Evolutionary conservation across 2,113 vertebrate genomes (phyloP), one percentile per base, ranked within the genome.

Genomic region (Oxyura jamaicensis): DNA sequence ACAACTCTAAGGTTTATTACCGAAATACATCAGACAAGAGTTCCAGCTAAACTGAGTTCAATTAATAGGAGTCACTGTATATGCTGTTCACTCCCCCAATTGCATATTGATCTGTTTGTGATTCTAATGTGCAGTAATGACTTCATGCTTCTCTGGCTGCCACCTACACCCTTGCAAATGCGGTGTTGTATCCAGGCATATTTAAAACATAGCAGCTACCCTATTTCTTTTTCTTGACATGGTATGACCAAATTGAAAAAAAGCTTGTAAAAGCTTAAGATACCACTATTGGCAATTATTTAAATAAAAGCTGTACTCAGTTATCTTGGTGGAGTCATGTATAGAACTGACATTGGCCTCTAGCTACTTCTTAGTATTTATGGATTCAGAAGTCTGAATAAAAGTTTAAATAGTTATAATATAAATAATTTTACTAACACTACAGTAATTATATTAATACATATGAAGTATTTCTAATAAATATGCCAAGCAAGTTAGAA

Each of bases 1-100:
- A 22, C 11, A 25, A 2, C 63, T 71, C 22, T 0, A 0, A 69
- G 39, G 7, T 79, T 2, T 33, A 10, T 68, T 77, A 42, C n/a
- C 0, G 2, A 90, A 90, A 28, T 41, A n/a, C 0, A 0, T 85
- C 52, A 56, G 26, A 17, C 16, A 52, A 85, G 60, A 55, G 17
- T 48, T 93, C 71, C 72, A 68, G n/a, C 60, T 85, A 71, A 71
- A 76, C 41, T 0, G 1, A 44, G 36, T 58, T 95, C 55, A 71
- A 7, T 95, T 89, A 85, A 53, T 50, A 88, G 67, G 28, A 80
- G 59, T 71, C 29, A 39, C 56, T 82, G 36, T 71, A 25, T 88
- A 18, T 86, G 53, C 35, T 83, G 31, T 76, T 94, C 53, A 31
- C 59, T 86, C 58, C 44, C 44, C 83, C 75, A 88, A 76, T 33